These are phyloP conservation scores for Dendrolimus pini DNA, from an alignment of 2,888 invertebrate species.

Conservation along the genomic window DNA sequence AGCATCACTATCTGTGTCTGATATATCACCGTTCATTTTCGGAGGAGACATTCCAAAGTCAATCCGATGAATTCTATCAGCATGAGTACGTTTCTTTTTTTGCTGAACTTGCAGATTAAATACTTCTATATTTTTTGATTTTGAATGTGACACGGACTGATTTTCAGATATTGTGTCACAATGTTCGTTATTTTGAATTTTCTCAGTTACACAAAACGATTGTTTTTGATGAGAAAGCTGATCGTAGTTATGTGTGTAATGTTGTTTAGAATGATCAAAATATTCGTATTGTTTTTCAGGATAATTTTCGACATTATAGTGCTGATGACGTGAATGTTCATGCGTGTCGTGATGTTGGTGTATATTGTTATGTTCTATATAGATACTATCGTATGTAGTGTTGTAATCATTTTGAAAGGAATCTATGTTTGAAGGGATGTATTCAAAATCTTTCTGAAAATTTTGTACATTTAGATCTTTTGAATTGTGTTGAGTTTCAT, in stretches of 20 bases:
- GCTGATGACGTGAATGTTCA: too few relatives aligned
- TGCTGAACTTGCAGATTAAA: slow-evolving; percentile 41
- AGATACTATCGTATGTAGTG: too few relatives aligned
- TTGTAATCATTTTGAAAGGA: too few relatives aligned
- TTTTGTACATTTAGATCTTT: too few relatives aligned
- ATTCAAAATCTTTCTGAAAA: too few relatives aligned
- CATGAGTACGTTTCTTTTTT: slow-evolving; percentile 23
- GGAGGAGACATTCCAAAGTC: slow-evolving; percentile 7
- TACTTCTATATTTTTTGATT: slow-evolving; percentile 18
- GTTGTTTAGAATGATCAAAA: background rate
- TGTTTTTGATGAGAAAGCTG: background rate
- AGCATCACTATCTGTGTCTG: slow-evolving; percentile 42
- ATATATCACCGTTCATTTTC: slow-evolving; percentile 39
- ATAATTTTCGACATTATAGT: slow-evolving; percentile 4
- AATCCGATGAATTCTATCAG: slow-evolving; percentile 21
- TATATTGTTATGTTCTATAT: too few relatives aligned
- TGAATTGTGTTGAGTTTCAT: background rate
- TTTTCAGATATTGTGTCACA: background rate
- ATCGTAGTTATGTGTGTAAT: background rate
- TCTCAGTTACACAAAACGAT: background rate
- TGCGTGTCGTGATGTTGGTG: too few relatives aligned
- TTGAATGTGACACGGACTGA: background rate
- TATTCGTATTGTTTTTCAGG: slow-evolving; percentile 15
- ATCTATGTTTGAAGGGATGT: too few relatives aligned
- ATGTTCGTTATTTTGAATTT: background rate